Percentiles rank a stretch among this genome's conserved stretches.
phyloP scores from a whole-genome alignment of 2,888 invertebrate genomes.

The Drosophila pseudotalamancana region DNA sequence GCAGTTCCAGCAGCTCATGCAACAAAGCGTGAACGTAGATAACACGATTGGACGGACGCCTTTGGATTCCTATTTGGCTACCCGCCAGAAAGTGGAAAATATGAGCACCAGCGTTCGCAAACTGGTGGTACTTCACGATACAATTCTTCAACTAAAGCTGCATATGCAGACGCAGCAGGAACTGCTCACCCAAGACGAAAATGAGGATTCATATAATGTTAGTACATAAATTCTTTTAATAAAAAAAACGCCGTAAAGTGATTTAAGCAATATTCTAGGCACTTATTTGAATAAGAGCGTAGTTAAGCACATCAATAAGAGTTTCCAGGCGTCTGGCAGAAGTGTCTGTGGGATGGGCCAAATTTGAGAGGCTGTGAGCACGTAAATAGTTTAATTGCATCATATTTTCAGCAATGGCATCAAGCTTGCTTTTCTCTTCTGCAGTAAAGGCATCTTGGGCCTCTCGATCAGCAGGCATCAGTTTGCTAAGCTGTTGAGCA shows the following conservation, averaged over 20 bases:
- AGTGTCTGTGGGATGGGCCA: slow-evolving; percentile 29
- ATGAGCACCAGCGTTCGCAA: slow-evolving; percentile 76
- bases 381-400: slow-evolving; percentile 74
- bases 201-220: slow-evolving; percentile 23
- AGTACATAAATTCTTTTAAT: slow-evolving; percentile 8
- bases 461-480: slow-evolving; percentile 56
- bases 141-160: slow-evolving; percentile 47
- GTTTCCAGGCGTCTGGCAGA: slow-evolving; percentile 56
- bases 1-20: slow-evolving; percentile 58
- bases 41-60: slow-evolving; percentile 4
- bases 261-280: slow-evolving; percentile 50
- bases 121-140: slow-evolving; percentile 73
- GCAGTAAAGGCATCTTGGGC: slow-evolving; percentile 61
- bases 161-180: slow-evolving; percentile 23
- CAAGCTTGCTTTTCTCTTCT: slow-evolving; percentile 60
- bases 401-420: slow-evolving; percentile 65
- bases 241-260: not conserved
- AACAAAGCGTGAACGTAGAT: slow-evolving; percentile 17
- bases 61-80: slow-evolving; percentile 39
- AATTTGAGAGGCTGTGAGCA: slow-evolving; percentile 47
- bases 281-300: slow-evolving; percentile 72
- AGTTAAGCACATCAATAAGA: slow-evolving; percentile 74
- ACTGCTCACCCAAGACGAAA: slow-evolving; percentile 1
- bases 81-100: slow-evolving; percentile 65
- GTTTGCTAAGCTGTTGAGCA: slow-evolving; percentile 75